Evolutionary conservation across 2,113 vertebrate species (phyloP), one percentile per base, ranked within the genome.

Genomic region (Chitala chitala): DNA sequence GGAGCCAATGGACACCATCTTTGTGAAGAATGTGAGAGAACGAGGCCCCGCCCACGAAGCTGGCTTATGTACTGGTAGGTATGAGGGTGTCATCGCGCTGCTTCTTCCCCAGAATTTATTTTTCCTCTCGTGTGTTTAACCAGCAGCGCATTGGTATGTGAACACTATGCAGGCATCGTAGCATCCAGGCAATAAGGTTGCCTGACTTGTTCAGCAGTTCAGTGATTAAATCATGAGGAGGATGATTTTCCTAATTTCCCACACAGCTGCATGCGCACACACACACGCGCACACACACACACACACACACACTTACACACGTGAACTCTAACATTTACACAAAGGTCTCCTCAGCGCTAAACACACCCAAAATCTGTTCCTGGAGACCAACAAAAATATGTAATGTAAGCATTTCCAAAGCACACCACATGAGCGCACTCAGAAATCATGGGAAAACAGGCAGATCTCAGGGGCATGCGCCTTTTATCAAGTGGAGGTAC

Each of bases 1-100:
- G 92, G 96, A 99, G 89, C 96, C 96, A 13, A 94, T 99, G 97
- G 97, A 99, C 83, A 99, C 97, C 84, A 99, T 99, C 84, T 99
- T 99, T 74, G 97, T 99, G 73, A 99, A 99, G 91, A 95, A 88
- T 15, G 96, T 99, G 88, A 91, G 94, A 85, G 95, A 95, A 36
- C 93, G 90, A 0, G 96, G 97, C 73, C 95, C 97, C 0, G 97
- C 97, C 8, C 93, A 98, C 74, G 88, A 87, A 83, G 96, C 96
- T 0, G 97, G 97, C 68, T 85, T 99, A 68, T 92, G 92, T 79
- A 96, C 95, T 79, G 97, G 97, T 99, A 87, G 83, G 77, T 36
- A 29, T 36, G 38, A 50, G 26, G 13, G n/a, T 13, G 51, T 59
- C 71, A n/a, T n/a, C 55, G 46, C 48, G 40, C 46, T 59, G 40